phyloP scores from a whole-genome alignment of 30 jellyfish, hydroid and myxozoan genomes.

The Calvadosia cruxmelitensis region DNA sequence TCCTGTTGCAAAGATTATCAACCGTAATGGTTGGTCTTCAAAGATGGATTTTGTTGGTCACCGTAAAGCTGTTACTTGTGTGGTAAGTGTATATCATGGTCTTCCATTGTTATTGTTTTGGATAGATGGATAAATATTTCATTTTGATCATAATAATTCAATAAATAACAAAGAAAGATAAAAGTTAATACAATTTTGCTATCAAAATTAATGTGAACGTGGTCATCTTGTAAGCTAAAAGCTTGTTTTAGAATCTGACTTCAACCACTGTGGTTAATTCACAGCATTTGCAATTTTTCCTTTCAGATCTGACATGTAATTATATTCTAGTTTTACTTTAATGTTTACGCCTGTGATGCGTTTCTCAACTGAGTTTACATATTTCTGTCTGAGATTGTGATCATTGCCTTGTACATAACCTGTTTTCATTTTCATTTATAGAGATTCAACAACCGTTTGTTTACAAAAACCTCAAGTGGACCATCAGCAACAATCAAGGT shows the following conservation, averaged over 20 bases:
- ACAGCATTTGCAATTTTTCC: background rate
- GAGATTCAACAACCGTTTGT: slow-evolving; percentile 67
- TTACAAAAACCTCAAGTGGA: slow-evolving; percentile 17
- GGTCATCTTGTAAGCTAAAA: too few relatives aligned
- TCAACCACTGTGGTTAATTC: background rate
- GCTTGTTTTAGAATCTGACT: too few relatives aligned
- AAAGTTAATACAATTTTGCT: too few relatives aligned
- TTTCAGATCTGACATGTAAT: background rate
- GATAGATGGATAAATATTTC: too few relatives aligned
- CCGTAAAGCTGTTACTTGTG: slow-evolving; percentile 86
- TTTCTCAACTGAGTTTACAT: background rate
- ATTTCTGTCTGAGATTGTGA: background rate
- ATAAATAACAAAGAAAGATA: too few relatives aligned
- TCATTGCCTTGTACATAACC: background rate
- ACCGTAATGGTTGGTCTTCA: slow-evolving; percentile 91
- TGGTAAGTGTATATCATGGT: too few relatives aligned
- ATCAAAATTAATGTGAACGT: too few relatives aligned
- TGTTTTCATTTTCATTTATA: slow-evolving; percentile 4
- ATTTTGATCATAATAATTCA: too few relatives aligned
- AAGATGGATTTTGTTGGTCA: slow-evolving; percentile 98
- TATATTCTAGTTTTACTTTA: background rate
- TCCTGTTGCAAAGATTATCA: slow-evolving; percentile 93
- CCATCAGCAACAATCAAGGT: slow-evolving; percentile 43
- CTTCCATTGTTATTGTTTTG: too few relatives aligned
- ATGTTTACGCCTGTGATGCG: background rate